Percentiles rank a stretch among this genome's conserved stretches.
Evolutionary conservation across 2,888 invertebrate genomes (phyloP).

Genomic region (Brachypalpus laphriformis): DNA sequence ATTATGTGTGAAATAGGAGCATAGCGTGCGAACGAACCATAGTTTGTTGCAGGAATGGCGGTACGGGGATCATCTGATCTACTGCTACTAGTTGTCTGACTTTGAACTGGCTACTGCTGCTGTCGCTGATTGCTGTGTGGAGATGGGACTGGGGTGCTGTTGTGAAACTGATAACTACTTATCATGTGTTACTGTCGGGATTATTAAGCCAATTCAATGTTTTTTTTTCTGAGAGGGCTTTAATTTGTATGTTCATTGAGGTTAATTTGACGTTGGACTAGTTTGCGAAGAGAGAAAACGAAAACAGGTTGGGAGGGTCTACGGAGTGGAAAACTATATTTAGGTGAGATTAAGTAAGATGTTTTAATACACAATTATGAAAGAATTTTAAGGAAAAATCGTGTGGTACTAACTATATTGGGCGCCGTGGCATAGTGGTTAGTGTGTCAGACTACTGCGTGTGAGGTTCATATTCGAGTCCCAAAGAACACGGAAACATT

Average conservation of each 20-base stretch:
- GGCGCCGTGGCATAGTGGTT: no score
- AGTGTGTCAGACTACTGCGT: no score
- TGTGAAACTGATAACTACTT: constrained; percentile 14
- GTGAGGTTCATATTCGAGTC: no score
- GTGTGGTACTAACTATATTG: no score
- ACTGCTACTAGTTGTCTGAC: constrained; percentile 35
- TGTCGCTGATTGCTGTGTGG: constrained; percentile 29
- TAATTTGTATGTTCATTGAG: constrained; percentile 64
- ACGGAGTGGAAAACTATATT: no score
- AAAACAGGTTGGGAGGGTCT: neutral
- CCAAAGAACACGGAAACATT: no score
- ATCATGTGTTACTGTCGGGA: constrained; percentile 46
- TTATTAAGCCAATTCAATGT: constrained; percentile 60
- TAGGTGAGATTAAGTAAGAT: neutral
- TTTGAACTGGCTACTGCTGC: neutral
- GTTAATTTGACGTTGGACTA: constrained; percentile 55
- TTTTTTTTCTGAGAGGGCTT: constrained; percentile 30
- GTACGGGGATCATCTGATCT: neutral
- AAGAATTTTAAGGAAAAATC: no score
- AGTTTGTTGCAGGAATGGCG: constrained; percentile 16
- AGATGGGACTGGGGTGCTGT: constrained; percentile 16
- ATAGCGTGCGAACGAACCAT: constrained; percentile 70
- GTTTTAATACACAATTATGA: no score
- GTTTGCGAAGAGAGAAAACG: neutral
- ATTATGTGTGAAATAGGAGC: constrained; percentile 72